Evolutionary conservation across 2,113 vertebrate species (phyloP), one percentile per base, ranked within the genome.

Genomic region (Triplophysa tibetana): DNA sequence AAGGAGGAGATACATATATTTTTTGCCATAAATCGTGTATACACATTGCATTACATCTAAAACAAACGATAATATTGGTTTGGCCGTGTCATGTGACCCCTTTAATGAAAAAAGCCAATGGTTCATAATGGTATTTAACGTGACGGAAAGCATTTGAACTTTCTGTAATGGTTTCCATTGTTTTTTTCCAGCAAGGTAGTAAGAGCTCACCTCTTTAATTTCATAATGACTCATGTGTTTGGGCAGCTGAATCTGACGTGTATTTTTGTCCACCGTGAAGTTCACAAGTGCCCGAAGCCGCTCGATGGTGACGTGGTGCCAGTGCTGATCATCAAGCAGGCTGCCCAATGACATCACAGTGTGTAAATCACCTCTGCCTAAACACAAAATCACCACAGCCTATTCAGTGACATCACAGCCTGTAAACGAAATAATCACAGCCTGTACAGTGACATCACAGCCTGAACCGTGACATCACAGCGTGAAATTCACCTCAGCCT

Each of bases 311-410:
- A 96, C 90, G 0, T 89, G 91, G 87, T 98, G 97, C 97, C 97
- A 98, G 66, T 98, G 96, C 11, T 96, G 95, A 82, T 98, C 96
- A 24, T 98, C 96, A 76, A 98, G 89, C 82, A 98, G 91, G 85
- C 96, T 98, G 84, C 96, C 96, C 83, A 96, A 80, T 0, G 90
- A 93, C 80, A 94, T 91, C 14, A 83, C 86, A 75, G 90, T 83
- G 78, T 81, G 89, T 61, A 85, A 80, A 79, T 89, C 89, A 8
- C 52, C 17, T 56, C 16, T 19, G 17, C 5, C 52, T 56, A 56
- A 56, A 56, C 6, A 54, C 10, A 48, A 48, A 48, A 48, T 48
- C 1, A 48, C 9, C 45, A 48, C 45, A 48, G 45, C 13, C 12
- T 6, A 4, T 48, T 14, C 45, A 48, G 45, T 48, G 45, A 48